These are phyloP conservation scores for Pogonocherus hispidulus DNA, from an alignment of 2,888 invertebrate species.

Conservation along the genomic window DNA sequence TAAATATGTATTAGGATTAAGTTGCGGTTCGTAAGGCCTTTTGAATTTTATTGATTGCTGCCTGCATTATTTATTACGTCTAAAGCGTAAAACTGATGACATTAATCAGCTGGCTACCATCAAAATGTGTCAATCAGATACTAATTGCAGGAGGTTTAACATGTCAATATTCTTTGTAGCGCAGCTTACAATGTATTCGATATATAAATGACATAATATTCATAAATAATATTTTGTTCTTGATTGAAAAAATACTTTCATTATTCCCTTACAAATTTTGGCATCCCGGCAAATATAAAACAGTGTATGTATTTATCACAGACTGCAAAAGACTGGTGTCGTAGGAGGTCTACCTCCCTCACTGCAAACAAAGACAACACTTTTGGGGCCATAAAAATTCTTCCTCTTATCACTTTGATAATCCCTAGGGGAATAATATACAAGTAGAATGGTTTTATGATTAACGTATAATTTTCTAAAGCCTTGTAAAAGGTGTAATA, in stretches of 20 bases:
- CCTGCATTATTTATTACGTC: slow-evolving; percentile 23
- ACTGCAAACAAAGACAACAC: slow-evolving; percentile 7
- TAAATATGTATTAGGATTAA: slow-evolving; percentile 34
- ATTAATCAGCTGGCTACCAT: slow-evolving; percentile 11
- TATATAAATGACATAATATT: too few relatives aligned
- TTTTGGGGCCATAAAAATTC: slow-evolving; percentile 18
- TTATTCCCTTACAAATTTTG: too few relatives aligned
- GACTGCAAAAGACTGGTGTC: too few relatives aligned
- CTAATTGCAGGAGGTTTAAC: neutral
- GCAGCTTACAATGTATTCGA: too few relatives aligned
- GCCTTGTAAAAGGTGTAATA: slow-evolving; percentile 4
- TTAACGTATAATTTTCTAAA: slow-evolving; percentile 4
- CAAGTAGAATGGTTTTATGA: slow-evolving; percentile 1
- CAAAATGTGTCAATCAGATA: slow-evolving; percentile 22
- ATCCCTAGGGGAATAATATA: slow-evolving; percentile 10
- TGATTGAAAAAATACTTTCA: too few relatives aligned
- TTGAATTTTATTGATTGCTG: slow-evolving; percentile 22
- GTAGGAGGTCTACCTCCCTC: slow-evolving; percentile 1
- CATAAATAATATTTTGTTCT: too few relatives aligned
- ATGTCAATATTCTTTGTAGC: too few relatives aligned
- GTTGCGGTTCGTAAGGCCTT: slow-evolving; percentile 18
- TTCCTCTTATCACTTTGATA: slow-evolving; percentile 11
- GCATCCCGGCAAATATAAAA: neutral
- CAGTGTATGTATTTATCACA: too few relatives aligned
- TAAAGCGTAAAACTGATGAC: slow-evolving; percentile 24